These are phyloP conservation scores for Urechis unicinctus DNA, from an alignment of 2,888 invertebrate genomes.

Conservation along the genomic window DNA sequence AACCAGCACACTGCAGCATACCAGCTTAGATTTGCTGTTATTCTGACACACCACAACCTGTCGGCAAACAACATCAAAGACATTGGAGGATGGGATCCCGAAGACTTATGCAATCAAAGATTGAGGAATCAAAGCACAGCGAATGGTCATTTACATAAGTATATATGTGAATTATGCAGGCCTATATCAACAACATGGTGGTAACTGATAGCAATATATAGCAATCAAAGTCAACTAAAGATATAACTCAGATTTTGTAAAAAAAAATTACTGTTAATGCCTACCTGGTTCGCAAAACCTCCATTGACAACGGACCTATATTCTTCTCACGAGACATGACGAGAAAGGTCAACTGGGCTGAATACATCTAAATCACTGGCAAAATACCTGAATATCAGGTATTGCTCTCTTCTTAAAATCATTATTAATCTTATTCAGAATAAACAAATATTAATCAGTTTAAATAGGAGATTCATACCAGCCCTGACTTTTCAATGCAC, in stretches of 20 bases:
- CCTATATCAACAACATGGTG: not conserved
- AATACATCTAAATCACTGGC: no score
- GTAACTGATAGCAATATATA: not conserved
- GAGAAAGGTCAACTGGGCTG: constrained; percentile 73
- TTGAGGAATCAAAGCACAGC: no score
- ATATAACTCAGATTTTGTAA: not conserved
- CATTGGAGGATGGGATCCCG: not conserved
- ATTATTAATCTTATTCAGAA: not conserved
- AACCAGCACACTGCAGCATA: constrained; percentile 60
- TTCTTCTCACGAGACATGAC: constrained; percentile 88
- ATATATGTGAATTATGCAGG: not conserved
- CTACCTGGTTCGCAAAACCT: constrained; percentile 73
- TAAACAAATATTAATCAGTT: not conserved
- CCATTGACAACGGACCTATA: constrained; percentile 79
- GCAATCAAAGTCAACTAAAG: not conserved
- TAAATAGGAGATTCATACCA: constrained; percentile 57
- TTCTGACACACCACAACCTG: constrained; percentile 89
- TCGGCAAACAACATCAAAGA: constrained; percentile 25
- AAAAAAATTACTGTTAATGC: constrained; percentile 29
- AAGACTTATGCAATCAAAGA: not conserved
- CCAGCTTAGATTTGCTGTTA: constrained; percentile 56
- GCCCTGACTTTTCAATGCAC: constrained; percentile 72
- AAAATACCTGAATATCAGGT: no score
- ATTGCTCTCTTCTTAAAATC: no score
- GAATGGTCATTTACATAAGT: not conserved